phyloP scores from a whole-genome alignment of 1,140 invertebrate species.

The Calephelis nemesis region DNA sequence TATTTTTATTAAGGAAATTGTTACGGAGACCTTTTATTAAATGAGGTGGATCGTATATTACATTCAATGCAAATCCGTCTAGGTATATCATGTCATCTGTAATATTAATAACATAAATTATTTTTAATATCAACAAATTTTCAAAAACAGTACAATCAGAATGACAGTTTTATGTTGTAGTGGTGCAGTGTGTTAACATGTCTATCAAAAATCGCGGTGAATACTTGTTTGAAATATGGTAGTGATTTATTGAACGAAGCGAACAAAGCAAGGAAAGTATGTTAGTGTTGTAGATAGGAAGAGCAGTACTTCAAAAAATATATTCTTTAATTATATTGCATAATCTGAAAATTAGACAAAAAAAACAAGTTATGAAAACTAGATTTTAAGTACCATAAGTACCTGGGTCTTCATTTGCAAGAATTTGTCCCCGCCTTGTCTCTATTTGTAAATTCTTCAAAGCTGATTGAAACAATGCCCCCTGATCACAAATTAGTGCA shows the following conservation, averaged over 20 bases:
- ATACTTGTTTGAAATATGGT: no score
- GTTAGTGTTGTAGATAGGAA: no score
- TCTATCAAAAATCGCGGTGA: no score
- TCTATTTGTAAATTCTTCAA: background rate
- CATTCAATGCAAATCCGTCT: background rate
- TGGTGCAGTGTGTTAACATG: no score
- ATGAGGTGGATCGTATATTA: background rate
- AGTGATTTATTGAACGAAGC: no score
- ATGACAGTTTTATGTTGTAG: no score
- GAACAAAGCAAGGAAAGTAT: no score
- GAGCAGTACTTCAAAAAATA: no score
- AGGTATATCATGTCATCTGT: background rate
- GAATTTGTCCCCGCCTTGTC: background rate
- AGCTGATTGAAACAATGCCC: background rate
- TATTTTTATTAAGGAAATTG: background rate
- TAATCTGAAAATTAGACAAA: no score
- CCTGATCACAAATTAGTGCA: background rate
- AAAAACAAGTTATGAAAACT: no score
- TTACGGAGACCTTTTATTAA: background rate
- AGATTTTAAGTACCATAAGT: background rate
- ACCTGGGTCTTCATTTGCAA: conserved; percentile 3
- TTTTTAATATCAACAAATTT: background rate
- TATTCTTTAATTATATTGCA: no score
- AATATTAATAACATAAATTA: background rate
- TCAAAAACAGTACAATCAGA: background rate